Base-by-base conservation (phyloP, 92 coral and sea anemone species). In the Anthopleura xanthogrammica region DNA sequence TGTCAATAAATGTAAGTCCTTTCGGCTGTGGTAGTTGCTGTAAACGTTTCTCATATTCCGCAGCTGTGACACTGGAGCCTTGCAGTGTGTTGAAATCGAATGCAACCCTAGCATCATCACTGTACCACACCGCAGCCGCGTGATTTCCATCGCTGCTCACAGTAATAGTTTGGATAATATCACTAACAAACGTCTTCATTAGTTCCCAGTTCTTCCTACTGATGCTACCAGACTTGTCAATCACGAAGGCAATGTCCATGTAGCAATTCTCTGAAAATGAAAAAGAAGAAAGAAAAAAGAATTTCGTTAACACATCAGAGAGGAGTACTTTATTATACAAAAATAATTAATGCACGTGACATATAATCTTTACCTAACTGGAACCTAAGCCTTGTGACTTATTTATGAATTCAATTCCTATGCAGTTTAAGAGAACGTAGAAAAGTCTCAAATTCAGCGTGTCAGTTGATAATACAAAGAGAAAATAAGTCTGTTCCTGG, bases 1-100 rank as follows among this genome's bases (percentile, higher is more conserved):
- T 79, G 54, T 79, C 82, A 16, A 58, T 78, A 14, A 24, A 78
- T 11, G 82, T 78, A 78, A 41, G 12, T 72, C 73, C 36, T 54
- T 56, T 16, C 0, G 48, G 9, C n/a, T n/a, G n/a, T n/a, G n/a
- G n/a, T n/a, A 10, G 20, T 17, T 41, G 6, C 16, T 29, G 2
- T 57, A 5, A 0, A 78, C 19, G 0, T 56, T 46, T 29, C 55
- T 14, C 52, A 41, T 79, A 79, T 57, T 36, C 82, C 36, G 48
- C 82, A 24, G 55, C 82, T 22, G 82, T 79, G 13, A 79, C 82
- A 57, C 54, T 57, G 16, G 82, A 56, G 5, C 82, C 82, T 79
- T 79, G 82, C 22, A 79, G 60, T 0, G 82, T 60, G 54, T 79
- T 79, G 39, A 79, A 79, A 16, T 58, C 29, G 52, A 79, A 79